Conservation (phyloP, 2,888 invertebrate species). For the Lasioglossum villosulum region DNA sequence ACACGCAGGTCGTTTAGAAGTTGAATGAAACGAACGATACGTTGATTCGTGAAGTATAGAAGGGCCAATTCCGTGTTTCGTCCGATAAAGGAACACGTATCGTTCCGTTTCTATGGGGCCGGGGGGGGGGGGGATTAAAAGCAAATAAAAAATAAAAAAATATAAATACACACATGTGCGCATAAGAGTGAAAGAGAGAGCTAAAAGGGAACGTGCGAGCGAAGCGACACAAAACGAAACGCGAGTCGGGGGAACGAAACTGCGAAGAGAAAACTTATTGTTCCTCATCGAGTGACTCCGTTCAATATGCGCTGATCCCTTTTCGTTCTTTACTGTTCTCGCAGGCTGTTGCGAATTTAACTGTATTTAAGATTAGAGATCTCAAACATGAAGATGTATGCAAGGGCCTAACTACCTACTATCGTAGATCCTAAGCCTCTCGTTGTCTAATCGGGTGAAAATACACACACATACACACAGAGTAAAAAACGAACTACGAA, state of each 20-base stretch:
- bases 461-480: background rate
- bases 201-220: slow-evolving; percentile 61
- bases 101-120: slow-evolving; percentile 52
- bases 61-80: slow-evolving; percentile 67
- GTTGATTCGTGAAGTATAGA: slow-evolving; percentile 41
- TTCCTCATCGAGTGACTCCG: slow-evolving; percentile 49
- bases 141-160: background rate
- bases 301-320: slow-evolving; percentile 54
- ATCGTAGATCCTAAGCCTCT: slow-evolving; percentile 68
- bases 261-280: slow-evolving; percentile 20
- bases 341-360: slow-evolving; percentile 70
- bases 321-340: slow-evolving; percentile 71
- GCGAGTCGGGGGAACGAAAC: slow-evolving; percentile 39
- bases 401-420: slow-evolving; percentile 79
- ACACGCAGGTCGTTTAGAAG: slow-evolving; percentile 66
- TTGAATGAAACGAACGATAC: slow-evolving; percentile 60
- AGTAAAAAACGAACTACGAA: slow-evolving; percentile 25
- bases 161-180: background rate
- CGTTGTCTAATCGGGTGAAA: slow-evolving; percentile 67
- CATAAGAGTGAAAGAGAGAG: slow-evolving; percentile 26
- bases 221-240: background rate
- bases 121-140: background rate
- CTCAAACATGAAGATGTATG: slow-evolving; percentile 77
- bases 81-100: slow-evolving; percentile 67
- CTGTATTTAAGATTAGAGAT: slow-evolving; percentile 78